Conservation (phyloP, 2,888 invertebrate genomes). For the Dyspetes luteomarginatus region DNA sequence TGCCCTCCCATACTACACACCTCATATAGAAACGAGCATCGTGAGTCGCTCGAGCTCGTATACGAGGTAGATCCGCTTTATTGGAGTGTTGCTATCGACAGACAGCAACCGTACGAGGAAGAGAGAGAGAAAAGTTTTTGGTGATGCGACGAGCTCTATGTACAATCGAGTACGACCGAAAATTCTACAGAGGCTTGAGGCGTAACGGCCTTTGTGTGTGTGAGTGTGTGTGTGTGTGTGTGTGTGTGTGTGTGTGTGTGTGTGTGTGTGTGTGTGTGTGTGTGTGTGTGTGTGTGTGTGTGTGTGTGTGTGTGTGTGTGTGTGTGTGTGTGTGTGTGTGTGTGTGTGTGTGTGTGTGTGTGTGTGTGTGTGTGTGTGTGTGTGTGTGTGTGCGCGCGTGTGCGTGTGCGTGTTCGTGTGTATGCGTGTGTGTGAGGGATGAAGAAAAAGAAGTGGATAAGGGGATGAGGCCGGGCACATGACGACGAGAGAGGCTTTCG, state of each 20-base stretch:
- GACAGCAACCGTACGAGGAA: conserved; percentile 68
- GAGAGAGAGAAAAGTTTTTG: background rate
- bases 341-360: no score
- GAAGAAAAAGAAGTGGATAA: conserved; percentile 45
- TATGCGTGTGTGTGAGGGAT: no score
- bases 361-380: no score
- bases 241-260: no score
- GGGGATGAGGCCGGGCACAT: conserved; percentile 48
- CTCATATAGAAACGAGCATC: conserved; percentile 58
- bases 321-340: no score
- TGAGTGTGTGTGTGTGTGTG: no score
- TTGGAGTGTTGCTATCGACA: conserved; percentile 82
- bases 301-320: no score
- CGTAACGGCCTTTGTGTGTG: conserved; percentile 30
- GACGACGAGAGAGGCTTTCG: conserved; percentile 50
- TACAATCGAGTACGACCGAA: conserved; percentile 17
- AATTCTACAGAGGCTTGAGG: conserved; percentile 37
- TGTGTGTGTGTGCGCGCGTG: no score
- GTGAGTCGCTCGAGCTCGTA: conserved; percentile 57
- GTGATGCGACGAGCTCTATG: background rate
- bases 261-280: no score
- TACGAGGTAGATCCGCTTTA: conserved; percentile 76
- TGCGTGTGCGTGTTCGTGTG: no score
- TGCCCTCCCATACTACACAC: background rate
- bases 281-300: no score